phyloP scores from a whole-genome alignment of 2,888 invertebrate genomes.

The Chrysolina oricalcia region DNA sequence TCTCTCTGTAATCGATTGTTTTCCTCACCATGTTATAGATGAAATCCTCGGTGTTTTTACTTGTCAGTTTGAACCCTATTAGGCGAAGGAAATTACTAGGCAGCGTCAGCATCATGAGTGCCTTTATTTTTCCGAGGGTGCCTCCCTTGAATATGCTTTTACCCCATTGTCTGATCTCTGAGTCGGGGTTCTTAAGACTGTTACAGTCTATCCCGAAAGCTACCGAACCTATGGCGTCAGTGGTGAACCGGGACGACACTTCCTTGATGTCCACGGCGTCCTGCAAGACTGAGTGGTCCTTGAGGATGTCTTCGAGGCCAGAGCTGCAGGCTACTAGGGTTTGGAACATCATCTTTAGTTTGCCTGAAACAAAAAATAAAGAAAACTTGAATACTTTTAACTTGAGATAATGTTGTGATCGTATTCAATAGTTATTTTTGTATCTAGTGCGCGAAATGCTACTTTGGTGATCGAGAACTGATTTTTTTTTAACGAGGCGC shows the following conservation, averaged over 20 bases:
- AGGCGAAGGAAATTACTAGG: constrained; percentile 13
- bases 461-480: too few species aligned
- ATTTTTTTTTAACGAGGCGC: too few species aligned
- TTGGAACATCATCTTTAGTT: constrained; percentile 79
- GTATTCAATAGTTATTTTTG: too few species aligned
- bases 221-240: constrained; percentile 75
- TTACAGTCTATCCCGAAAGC: constrained; percentile 76
- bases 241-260: constrained; percentile 74
- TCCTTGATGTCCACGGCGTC: constrained; percentile 65
- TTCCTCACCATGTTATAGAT: constrained; percentile 70
- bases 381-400: too few species aligned
- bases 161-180: constrained; percentile 69
- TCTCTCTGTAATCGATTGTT: constrained; percentile 71
- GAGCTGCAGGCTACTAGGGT: constrained; percentile 73
- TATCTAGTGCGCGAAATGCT: too few species aligned
- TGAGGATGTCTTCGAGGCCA: constrained; percentile 47
- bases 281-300: constrained; percentile 38
- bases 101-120: not conserved
- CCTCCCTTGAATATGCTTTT: constrained; percentile 46
- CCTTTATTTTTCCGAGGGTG: not conserved
- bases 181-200: constrained; percentile 72
- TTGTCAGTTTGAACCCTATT: constrained; percentile 50
- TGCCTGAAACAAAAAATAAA: constrained; percentile 71
- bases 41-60: constrained; percentile 66
- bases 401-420: too few species aligned